Conservation (phyloP, 2,888 invertebrate genomes). For the Unio delphinus region DNA sequence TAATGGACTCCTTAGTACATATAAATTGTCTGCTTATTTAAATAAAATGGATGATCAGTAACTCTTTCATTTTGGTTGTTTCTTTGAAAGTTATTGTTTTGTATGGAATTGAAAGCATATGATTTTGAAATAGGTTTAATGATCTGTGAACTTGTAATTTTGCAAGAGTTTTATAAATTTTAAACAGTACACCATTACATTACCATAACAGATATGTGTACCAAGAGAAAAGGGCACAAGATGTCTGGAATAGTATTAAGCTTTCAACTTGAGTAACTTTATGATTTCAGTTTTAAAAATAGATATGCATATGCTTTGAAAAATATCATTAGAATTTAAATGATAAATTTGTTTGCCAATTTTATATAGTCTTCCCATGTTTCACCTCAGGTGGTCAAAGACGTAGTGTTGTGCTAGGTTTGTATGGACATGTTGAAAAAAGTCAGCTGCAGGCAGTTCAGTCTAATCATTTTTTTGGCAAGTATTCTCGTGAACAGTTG, state of each 20-base stretch:
- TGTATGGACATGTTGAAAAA: constrained; percentile 36
- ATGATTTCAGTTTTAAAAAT: not conserved
- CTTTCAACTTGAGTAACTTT: not conserved
- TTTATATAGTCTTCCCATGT: constrained; percentile 1
- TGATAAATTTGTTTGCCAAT: constrained; percentile 1
- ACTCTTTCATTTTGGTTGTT: no score
- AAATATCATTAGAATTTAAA: not conserved
- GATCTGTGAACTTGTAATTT: no score
- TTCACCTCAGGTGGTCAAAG: constrained; percentile 34
- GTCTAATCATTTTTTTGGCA: constrained; percentile 8
- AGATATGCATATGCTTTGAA: not conserved
- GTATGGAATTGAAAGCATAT: no score
- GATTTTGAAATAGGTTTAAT: no score
- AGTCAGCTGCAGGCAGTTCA: not conserved
- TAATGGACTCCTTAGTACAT: no score
- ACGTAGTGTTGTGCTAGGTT: constrained; percentile 35
- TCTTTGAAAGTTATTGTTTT: no score
- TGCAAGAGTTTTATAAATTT: no score
- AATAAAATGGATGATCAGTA: no score
- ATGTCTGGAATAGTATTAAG: not conserved
- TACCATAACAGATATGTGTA: no score
- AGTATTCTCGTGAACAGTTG: constrained; percentile 10
- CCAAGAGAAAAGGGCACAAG: no score
- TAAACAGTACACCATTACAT: no score
- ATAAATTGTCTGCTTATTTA: no score